Evolutionary conservation across 1,140 invertebrate genomes (phyloP), one percentile per base, ranked within the genome.

Genomic region (Mamestra configurata): DNA sequence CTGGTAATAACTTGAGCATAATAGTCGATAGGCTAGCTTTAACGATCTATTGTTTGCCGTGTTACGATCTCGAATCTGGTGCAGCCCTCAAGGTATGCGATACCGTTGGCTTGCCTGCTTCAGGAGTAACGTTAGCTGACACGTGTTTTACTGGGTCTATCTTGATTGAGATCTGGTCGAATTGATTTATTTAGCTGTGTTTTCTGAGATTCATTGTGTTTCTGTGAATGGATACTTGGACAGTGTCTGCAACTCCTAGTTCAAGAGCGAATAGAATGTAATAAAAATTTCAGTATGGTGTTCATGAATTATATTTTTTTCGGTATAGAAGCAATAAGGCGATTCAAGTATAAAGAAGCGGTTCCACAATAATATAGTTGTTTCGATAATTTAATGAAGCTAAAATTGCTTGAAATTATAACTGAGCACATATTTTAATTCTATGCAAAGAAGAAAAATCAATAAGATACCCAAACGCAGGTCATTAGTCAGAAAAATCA

Each of bases 31-130:
- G 66, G 66, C 66, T n/a, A n/a, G 31, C 4, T 46, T 70, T 70
- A 24, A 70, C 66, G 66, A 70, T 7, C 66, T 22, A 49, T 70
- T 70, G 66, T 70, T 43, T 37, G 59, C 31, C 18, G 15, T 37
- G 31, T 64, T 64, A 37, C 59, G 18, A 64, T 64, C 59, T 64
- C 3, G 5, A 27, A 70, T 49, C 40, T 70, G 66, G 66, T 49
- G 40, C 66, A 70, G 40, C 66, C 66, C 66, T 70, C 13, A 27
- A 70, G 66, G 66, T 46, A 70, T 70, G 66, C 43, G 37, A 35
- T 70, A 70, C 66, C 66, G 66, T 70, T 70, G 66, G 20, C 24
- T 70, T 46, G 27, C 66, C 66, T 24, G 37, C 66, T 49, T 24
- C 6, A 22, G n/a, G 20, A 46, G 66, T 13, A 46, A 24, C 18